A percentile compares a stretch with the other conserved stretches of the same genome.
Evolutionary conservation across 2,113 vertebrate species (phyloP).

Genomic region (Pantherophis guttatus): DNA sequence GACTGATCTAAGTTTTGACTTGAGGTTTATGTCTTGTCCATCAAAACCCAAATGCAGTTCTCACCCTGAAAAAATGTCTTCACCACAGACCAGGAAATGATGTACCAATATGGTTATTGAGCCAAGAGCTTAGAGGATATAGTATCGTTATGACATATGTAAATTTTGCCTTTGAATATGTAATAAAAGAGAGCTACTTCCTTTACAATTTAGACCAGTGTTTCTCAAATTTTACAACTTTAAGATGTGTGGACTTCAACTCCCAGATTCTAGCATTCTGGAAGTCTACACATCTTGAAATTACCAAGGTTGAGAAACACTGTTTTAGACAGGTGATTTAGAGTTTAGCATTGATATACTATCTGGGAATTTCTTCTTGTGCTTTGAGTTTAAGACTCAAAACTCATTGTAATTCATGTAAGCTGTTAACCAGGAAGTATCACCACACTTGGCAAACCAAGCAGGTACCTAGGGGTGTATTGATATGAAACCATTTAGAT

Average conservation of each 20-base stretch:
- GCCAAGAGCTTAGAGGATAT: too few relatives aligned
- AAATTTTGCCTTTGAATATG: not conserved
- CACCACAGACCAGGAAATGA: not conserved
- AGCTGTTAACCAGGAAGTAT: conserved; percentile 42
- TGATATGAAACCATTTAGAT: not conserved
- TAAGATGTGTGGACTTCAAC: not conserved
- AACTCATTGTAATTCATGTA: conserved; percentile 11
- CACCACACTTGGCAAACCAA: conserved; percentile 21
- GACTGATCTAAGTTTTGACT: not conserved
- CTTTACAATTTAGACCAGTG: not conserved
- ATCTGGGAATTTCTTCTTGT: conserved; percentile 39
- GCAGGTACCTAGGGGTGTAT: conserved; percentile 35
- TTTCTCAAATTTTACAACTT: not conserved
- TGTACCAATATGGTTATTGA: not conserved
- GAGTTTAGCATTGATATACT: conserved; percentile 16
- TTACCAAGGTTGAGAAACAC: not conserved
- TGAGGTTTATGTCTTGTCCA: not conserved
- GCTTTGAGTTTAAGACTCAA: conserved; percentile 34
- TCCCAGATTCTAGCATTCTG: not conserved
- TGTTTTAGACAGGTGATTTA: conserved; percentile 22
- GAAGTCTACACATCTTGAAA: not conserved
- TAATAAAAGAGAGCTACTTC: not conserved
- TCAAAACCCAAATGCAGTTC: not conserved
- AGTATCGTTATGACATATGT: not conserved
- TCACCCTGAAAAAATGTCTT: not conserved